Base-by-base conservation (phyloP, 2,797 vertebrate species). In the Atherinosoma microstoma region DNA sequence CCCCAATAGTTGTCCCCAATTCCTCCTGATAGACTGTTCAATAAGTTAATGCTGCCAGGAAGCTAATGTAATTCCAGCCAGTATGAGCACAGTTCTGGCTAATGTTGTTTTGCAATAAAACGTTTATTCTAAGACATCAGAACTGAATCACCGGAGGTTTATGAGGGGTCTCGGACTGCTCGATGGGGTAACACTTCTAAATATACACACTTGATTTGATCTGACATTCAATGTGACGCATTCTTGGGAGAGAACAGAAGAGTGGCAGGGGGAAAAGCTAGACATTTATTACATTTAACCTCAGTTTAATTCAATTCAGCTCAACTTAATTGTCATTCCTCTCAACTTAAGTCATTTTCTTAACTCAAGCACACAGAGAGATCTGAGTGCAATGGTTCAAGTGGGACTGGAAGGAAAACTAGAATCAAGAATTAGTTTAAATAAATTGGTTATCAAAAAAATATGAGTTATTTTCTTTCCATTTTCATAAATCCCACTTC, bases 11-110 rank as follows among this genome's bases (percentile, higher is more conserved):
- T 82, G 64, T 70, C 80, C 84, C 81, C 75, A 75, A 51, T 84
- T 76, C 56, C 40, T 64, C 78, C 79, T 89, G 79, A 90, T 86
- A 85, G 77, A 86, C 87, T 86, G 80, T 84, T 90, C 87, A 87
- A 86, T 89, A 85, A 79, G 78, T 84, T 67, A 80, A 84, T 83
- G 79, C 80, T 90, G 83, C 84, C 86, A 87, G 84, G 75, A 87
- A 83, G 4, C 58, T 85, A 87, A 91, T 87, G 82, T 66, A 84
- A 87, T 90, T 89, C 73, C 73, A 76, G 79, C 67, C 75, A 80
- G 73, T 53, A 77, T 78, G 80, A 85, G 84, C 66, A n/a, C 42
- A 83, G 75, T 82, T 88, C 88, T 85, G 77, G 83, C 86, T 84
- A 87, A 87, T 85, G 87, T 79, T 63, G 36, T 77, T 75, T 68